Evolutionary conservation across 2,797 vertebrate species (phyloP).

Genomic region (Sebastes minor): DNA sequence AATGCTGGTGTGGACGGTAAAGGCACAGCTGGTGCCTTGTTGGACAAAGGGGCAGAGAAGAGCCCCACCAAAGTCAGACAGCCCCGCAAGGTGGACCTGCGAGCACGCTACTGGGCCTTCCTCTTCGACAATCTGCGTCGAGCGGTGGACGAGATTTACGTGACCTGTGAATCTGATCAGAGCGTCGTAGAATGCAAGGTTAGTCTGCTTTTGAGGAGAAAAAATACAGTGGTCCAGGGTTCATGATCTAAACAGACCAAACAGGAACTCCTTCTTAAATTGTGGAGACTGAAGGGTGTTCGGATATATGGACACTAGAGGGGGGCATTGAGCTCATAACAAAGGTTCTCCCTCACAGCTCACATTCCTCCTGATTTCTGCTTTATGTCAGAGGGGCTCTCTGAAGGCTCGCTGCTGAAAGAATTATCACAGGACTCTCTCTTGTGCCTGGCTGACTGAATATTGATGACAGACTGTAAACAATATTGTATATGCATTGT

Average conservation of each 20-base stretch:
- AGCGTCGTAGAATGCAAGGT: constrained; percentile 99
- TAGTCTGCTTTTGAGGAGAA: constrained; percentile 34
- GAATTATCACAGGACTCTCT: constrained; percentile 78
- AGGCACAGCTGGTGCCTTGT: constrained; percentile 71
- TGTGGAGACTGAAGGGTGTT: background rate
- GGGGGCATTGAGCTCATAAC: constrained; percentile 76
- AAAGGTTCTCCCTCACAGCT: constrained; percentile 17
- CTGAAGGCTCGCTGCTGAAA: constrained; percentile 71
- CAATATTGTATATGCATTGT: constrained; percentile 28
- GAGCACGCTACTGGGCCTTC: constrained; percentile 98
- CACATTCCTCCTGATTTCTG: constrained; percentile 76
- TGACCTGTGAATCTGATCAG: constrained; percentile 97
- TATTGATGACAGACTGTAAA: constrained; percentile 79
- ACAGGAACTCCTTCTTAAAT: background rate
- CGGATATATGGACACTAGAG: constrained; percentile 78
- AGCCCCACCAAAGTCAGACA: constrained; percentile 93
- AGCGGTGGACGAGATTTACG: constrained; percentile 97
- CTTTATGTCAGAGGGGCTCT: constrained; percentile 76
- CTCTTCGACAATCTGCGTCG: constrained; percentile 97
- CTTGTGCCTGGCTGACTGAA: constrained; percentile 67
- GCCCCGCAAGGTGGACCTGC: constrained; percentile 94
- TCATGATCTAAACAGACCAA: background rate
- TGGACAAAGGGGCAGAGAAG: constrained; percentile 93
- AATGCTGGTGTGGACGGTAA: constrained; percentile 86
- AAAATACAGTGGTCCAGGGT: background rate